Base-by-base conservation (phyloP, 2,113 vertebrate species). In the Lepisosteus osseus region DNA sequence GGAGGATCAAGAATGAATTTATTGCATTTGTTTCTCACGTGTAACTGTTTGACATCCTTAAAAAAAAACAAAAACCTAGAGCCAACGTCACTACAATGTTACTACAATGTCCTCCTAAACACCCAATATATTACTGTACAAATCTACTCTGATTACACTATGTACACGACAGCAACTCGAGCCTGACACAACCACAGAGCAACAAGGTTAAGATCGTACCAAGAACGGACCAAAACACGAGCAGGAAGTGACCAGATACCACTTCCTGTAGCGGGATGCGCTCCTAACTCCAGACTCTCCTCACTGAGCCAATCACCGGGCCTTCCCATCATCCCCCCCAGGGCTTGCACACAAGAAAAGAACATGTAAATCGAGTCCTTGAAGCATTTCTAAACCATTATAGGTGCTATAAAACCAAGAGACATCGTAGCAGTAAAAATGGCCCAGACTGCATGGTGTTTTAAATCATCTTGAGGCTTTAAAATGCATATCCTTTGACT, bases 101-200 rank as follows among this genome's bases (percentile, higher is more conserved):
- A 67, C 42, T 72, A 73, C 51, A 68, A 80, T 70, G 69, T 70
- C 62, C 74, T 76, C 15, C 71, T 77, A 57, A 70, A 73, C 74
- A 78, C 76, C 82, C 79, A 78, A 89, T 90, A 91, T 89, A 89
- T 91, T 90, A 90, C 88, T 86, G 86, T 85, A 87, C 79, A 86
- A 81, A 85, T 85, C 74, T 83, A 78, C 77, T 76, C 79, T 78
- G 81, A 72, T 68, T 79, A 79, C 79, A 72, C 72, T 86, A 84
- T 86, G 80, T 88, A 88, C 87, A 89, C 69, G 75, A 54, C 66
- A 79, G 73, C 73, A 61, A 75, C 55, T 63, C 43, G 5, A 54
- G 41, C 68, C 56, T 61, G 67, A 72, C 41, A 54, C 64, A 59
- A 56, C 8, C 62, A 55, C 29, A 29, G 29, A 29, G 29, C 29